A percentile compares a stretch with the other conserved stretches of the same genome.
Evolutionary conservation across 2,797 vertebrate species (phyloP).

Genomic region (Pangasius larnaudii): DNA sequence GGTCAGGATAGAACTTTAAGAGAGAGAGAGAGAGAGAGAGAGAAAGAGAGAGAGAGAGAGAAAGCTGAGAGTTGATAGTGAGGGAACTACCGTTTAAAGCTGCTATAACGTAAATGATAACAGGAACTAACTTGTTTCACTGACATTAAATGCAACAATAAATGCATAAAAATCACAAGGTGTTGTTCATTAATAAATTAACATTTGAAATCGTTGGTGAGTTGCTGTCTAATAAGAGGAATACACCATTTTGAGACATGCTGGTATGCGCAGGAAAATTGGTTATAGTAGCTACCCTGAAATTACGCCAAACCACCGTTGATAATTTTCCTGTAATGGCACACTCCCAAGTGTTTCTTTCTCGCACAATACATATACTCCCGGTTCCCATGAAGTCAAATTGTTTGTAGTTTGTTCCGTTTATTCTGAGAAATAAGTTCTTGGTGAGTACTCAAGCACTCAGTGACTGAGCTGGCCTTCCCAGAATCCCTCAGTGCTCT

Average conservation of each 20-base stretch:
- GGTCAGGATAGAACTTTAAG: background rate
- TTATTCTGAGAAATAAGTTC: background rate
- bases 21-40: background rate
- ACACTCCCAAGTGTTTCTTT: background rate
- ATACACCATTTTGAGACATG: background rate
- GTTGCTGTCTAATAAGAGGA: background rate
- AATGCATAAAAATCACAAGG: background rate
- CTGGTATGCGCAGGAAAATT: background rate
- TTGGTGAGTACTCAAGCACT: background rate
- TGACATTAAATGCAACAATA: background rate
- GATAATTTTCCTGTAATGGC: background rate
- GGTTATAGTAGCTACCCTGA: background rate
- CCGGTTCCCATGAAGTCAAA: background rate
- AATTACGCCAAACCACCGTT: background rate
- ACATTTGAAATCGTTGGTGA: too few relatives aligned
- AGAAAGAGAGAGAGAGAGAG: background rate
- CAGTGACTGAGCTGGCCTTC: constrained; percentile 30
- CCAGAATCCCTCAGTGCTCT: constrained; percentile 64
- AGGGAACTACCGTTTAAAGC: background rate
- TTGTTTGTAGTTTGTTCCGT: background rate
- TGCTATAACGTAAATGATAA: background rate
- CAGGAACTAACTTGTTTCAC: background rate
- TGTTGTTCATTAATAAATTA: background rate
- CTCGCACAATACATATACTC: background rate
- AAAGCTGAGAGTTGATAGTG: background rate